Conservation (phyloP, 2,113 vertebrate species). For the Aphyosemion australe region DNA sequence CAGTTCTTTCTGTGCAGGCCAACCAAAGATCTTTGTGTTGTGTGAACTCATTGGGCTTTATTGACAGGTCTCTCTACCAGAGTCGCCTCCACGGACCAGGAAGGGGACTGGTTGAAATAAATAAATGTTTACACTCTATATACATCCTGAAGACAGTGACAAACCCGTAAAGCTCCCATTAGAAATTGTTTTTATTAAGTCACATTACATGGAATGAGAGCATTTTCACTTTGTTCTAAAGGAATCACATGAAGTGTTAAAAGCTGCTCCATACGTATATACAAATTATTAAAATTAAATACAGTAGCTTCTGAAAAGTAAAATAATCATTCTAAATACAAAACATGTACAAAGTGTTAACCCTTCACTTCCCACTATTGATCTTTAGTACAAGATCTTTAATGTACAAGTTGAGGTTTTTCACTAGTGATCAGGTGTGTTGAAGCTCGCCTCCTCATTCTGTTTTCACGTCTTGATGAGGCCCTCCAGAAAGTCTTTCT, state of each 20-base stretch:
- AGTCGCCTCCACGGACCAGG: no score
- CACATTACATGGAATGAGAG: constrained; percentile 81
- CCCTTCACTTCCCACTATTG: constrained; percentile 35
- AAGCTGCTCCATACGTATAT: constrained; percentile 88
- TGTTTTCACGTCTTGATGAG: constrained; percentile 89
- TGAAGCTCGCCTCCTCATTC: constrained; percentile 5
- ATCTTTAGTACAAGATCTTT: no score
- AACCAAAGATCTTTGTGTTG: no score
- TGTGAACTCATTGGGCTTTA: no score
- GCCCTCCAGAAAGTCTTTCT: constrained; percentile 97
- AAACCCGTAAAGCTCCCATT: constrained; percentile 7
- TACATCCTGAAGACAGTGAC: no score
- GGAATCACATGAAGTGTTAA: constrained; percentile 83
- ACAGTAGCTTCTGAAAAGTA: constrained; percentile 81
- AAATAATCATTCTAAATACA: constrained; percentile 84
- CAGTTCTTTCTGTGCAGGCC: no score
- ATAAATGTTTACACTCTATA: no score
- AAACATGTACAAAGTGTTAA: constrained; percentile 80
- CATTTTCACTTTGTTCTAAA: constrained; percentile 80
- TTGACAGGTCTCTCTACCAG: no score
- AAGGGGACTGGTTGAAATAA: no score
- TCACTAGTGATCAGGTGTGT: constrained; percentile 68
- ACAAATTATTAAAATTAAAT: constrained; percentile 97
- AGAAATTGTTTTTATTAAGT: constrained; percentile 77
- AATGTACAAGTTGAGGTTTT: constrained; percentile 74